Evolutionary conservation across 2,113 vertebrate species (phyloP), one percentile per base, ranked within the genome.

Genomic region (rabbit (Oryctolagus cuniculus)): DNA sequence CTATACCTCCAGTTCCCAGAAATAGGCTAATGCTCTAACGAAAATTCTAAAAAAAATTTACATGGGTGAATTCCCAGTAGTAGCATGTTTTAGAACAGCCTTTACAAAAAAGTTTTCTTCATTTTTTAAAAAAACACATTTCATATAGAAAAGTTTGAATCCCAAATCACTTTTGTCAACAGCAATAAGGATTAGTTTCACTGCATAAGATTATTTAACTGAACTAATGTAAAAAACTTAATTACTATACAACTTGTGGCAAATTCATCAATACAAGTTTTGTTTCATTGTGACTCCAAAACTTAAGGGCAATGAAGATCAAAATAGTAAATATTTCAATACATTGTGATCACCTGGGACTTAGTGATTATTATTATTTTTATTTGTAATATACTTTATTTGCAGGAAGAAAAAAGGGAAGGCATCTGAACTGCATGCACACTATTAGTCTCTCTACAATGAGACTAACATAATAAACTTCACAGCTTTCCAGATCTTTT

Each of bases 11-110:
- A 49, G 90, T 96, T 97, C 95, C 93, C 97, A 98, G 96, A 97
- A 97, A 97, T 36, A 36, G 87, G 86, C 87, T 95, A 17, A 94
- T 95, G 93, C 97, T 97, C 95, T 90, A 95, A 95, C 95, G 64
- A 95, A 97, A 97, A 81, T 93, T 96, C 31, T n/a, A 92, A 87
- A 80, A 69, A 87, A 13, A 44, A 63, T 10, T 15, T 19, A 87
- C 10, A 78, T 22, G 34, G 29, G 12, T 44, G 74, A 67, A 72
- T 27, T 79, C 61, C 61, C 64, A 80, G 17, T 13, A 75, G 72
- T 0, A 84, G 29, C 8, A 63, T 17, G 36, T 36, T 94, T 85
- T 51, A 82, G 38, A 90, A 77, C 90, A 87, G 69, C 44, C 49
- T 90, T 91, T 77, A 64, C 51, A 24, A 82, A 24, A 81, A 10